Base-by-base conservation (phyloP, 2,113 vertebrate species). In the Amblyornis subalaris region DNA sequence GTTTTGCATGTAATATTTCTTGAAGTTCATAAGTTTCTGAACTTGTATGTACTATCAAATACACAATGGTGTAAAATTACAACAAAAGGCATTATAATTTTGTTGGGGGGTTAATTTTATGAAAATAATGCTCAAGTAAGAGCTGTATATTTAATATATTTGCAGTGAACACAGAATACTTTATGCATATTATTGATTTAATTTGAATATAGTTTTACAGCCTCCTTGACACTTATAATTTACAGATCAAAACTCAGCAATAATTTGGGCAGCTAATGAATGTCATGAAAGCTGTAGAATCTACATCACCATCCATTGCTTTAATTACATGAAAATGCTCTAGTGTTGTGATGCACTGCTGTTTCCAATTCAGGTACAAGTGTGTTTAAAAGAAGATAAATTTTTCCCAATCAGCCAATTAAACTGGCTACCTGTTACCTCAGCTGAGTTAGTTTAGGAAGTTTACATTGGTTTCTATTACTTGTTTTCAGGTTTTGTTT, bases 91-190 rank as follows among this genome's bases (percentile, higher is more conserved):
- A 99, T 99, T 99, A 99, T 99, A 99, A 99, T 97, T 98, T 98
- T 99, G 98, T 99, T 98, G 98, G 98, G 98, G 98, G 98, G 98
- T 99, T 99, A 99, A 99, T 99, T 99, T 99, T 99, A 99, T 99
- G 99, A 98, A 99, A 98, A 98, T 98, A 98, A 98, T 97, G 98
- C 98, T 99, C 98, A 97, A 96, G 92, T 97, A 97, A 98, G 99
- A 99, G 99, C 99, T 99, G 98, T 99, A 99, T 99, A 99, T 98
- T 99, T 99, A 99, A 99, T 99, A 99, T 99, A 99, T 99, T 99
- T 99, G 99, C 98, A 99, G 98, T 99, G 98, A 98, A 98, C 97
- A 98, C 98, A 98, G 98, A 98, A 98, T 98, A 98, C 98, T 98
- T 98, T 98, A 99, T 98, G 98, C 98, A 99, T 98, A 98, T 98